A percentile compares a stretch with the other conserved stretches of the same genome.
These are phyloP conservation scores for Uria lomvia DNA, from an alignment of 2,113 vertebrate species.

Conservation along the genomic window DNA sequence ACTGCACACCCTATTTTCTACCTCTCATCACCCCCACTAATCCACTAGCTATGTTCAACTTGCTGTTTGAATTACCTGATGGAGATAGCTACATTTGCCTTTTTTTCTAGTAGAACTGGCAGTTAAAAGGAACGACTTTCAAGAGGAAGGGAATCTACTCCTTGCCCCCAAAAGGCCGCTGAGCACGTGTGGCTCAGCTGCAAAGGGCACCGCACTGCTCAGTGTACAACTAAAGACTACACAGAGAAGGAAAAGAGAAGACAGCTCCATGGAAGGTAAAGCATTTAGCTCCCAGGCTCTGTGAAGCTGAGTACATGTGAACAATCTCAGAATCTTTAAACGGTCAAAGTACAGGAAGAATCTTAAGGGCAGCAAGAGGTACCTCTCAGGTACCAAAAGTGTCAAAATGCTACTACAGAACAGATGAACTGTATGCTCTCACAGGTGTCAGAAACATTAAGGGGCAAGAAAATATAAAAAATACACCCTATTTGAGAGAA, in stretches of 20 bases:
- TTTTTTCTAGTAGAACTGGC: not conserved
- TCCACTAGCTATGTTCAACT: not conserved
- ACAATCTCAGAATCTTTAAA: not conserved
- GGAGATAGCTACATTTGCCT: not conserved
- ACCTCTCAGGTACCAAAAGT: not conserved
- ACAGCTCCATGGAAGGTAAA: not conserved
- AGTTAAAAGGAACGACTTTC: not conserved
- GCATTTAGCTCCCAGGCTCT: not conserved
- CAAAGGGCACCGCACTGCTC: not conserved
- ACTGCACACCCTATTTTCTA: not conserved
- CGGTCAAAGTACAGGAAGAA: not conserved
- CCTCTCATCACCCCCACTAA: not conserved
- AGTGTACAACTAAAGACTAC: not conserved
- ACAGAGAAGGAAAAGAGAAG: not conserved
- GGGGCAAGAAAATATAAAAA: not conserved
- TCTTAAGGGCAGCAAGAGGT: not conserved
- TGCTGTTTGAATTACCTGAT: not conserved
- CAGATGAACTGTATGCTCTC: not conserved
- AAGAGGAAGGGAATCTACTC: not conserved
- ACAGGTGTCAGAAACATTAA: not conserved
- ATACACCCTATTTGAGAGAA: not conserved
- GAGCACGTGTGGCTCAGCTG: not conserved
- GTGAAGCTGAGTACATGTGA: rapidly evolving
- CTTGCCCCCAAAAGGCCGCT: rapidly evolving
- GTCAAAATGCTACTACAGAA: not conserved